Conservation (phyloP, 2,888 invertebrate species). For the Aspidapion aeneum region DNA sequence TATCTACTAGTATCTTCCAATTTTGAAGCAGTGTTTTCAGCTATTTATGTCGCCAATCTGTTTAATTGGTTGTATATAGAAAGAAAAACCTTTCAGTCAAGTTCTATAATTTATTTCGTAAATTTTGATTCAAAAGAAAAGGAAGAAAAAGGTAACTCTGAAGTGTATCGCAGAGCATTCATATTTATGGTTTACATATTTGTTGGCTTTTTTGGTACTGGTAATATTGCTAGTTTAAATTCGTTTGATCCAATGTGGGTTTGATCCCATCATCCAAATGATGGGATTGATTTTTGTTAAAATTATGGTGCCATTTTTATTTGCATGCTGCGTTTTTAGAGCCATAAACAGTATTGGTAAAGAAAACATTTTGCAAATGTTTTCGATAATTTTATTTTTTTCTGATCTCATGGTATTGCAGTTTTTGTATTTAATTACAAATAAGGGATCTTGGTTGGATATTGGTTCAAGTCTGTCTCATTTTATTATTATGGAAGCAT, state of each 20-base stretch:
- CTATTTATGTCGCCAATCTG: slow-evolving; percentile 31
- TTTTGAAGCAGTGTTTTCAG: slow-evolving; percentile 35
- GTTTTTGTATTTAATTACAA: slow-evolving; percentile 83
- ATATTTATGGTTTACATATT: slow-evolving; percentile 60
- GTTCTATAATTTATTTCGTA: slow-evolving; percentile 26
- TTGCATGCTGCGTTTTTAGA: slow-evolving; percentile 66
- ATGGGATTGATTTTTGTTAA: slow-evolving; percentile 81
- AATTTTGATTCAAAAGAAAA: slow-evolving; percentile 27
- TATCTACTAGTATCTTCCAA: slow-evolving; percentile 37
- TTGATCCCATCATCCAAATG: slow-evolving; percentile 74
- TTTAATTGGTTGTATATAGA: slow-evolving; percentile 33
- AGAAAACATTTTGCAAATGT: slow-evolving; percentile 61
- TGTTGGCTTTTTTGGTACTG: slow-evolving; percentile 91
- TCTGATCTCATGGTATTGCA: slow-evolving; percentile 83
- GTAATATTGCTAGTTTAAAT: slow-evolving; percentile 96
- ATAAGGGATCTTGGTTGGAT: slow-evolving; percentile 94
- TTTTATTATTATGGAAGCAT: slow-evolving; percentile 80
- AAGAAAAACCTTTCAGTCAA: slow-evolving; percentile 25
- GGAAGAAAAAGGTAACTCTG: slow-evolving; percentile 22
- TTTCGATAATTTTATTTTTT: slow-evolving; percentile 71
- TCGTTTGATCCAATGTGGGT: slow-evolving; percentile 95
- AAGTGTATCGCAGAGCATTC: slow-evolving; percentile 34
- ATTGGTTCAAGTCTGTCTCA: slow-evolving; percentile 94
- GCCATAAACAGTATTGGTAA: slow-evolving; percentile 57
- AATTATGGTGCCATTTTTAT: slow-evolving; percentile 74